Percentiles rank a stretch among this genome's conserved stretches.
These are phyloP conservation scores for Sicus ferrugineus DNA, from an alignment of 2,888 invertebrate genomes.

Conservation along the genomic window DNA sequence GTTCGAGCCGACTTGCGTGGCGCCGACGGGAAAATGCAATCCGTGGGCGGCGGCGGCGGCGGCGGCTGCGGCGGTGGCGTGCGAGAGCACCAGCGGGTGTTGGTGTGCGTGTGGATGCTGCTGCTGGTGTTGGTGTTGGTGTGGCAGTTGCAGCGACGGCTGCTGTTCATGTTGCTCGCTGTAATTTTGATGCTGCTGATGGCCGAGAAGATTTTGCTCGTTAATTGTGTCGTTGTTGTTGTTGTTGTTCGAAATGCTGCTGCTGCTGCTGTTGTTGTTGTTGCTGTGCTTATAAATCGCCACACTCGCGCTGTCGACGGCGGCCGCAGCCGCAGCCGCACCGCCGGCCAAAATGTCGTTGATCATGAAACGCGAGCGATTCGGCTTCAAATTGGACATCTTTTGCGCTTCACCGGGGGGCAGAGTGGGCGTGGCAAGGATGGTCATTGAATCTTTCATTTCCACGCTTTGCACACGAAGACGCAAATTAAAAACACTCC, in stretches of 20 bases:
- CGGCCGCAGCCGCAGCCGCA: constrained; percentile 50
- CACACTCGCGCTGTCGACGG: constrained; percentile 49
- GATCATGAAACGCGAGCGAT: constrained; percentile 61
- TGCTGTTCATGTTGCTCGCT: constrained; percentile 25
- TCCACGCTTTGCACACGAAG: no score
- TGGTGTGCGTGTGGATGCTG: constrained; percentile 31
- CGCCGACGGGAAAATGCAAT: constrained; percentile 53
- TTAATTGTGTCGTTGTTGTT: constrained; percentile 38
- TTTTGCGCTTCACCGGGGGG: constrained; percentile 46
- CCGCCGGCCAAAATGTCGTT: constrained; percentile 60
- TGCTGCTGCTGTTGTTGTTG: constrained; percentile 45
- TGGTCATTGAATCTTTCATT: constrained; percentile 63
- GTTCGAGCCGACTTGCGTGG: constrained; percentile 54
- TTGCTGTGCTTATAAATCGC: constrained; percentile 57
- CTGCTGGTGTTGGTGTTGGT: constrained; percentile 29
- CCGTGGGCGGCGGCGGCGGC: constrained; percentile 47
- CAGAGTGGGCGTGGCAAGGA: constrained; percentile 53
- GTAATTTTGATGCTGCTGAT: constrained; percentile 19
- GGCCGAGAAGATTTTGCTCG: constrained; percentile 33
- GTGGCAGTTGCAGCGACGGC: constrained; percentile 36
- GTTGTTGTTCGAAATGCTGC: constrained; percentile 36
- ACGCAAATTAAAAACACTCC: no score
- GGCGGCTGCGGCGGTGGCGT: no score
- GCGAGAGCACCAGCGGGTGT: constrained; percentile 28
- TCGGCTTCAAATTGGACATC: constrained; percentile 57